Base-by-base conservation (phyloP, 2,113 vertebrate genomes). In the Atlantisia rogersi region DNA sequence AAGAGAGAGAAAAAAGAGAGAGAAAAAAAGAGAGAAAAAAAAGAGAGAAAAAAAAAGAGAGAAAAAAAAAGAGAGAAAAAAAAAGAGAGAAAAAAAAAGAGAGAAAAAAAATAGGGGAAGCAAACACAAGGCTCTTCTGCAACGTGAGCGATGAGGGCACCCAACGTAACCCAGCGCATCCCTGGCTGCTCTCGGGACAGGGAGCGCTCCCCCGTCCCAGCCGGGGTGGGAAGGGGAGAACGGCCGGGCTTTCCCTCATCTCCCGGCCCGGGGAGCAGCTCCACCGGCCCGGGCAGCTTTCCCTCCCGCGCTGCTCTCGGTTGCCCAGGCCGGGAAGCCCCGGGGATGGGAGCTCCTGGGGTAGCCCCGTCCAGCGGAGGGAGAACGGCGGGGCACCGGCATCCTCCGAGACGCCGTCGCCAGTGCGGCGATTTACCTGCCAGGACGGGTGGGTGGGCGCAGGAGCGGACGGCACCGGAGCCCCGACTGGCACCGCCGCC, bases 201-300 rank as follows among this genome's bases (percentile, higher is more conserved):
- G 37, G 25, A 53, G 62, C 3, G 53, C 0, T 17, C 31, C 48
- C 20, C 17, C 3, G 24, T 0, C 10, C 22, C 55, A 3, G 86
- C 3, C 19, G 21, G 56, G 19, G 12, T 20, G 81, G 53, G 39
- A 42, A 39, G 20, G 4, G 31, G 24, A 2, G 3, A 26, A 32
- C 8, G 22, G 12, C 18, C 14, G 15, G 44, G 56, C 20, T 25
- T 48, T 37, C 13, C 35, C 35, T 26, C 21, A 12, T 13, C 2
- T 2, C 7, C 6, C 3, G 6, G 25, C 52, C 22, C 25, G 3
- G 16, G 70, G 42, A 59, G 24, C 46, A 7, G 11, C n/a, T 24
- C 53, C 37, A 5, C 19, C 12, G 22, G 13, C 75, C 37, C 37
- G 53, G 28, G 32, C 32, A 10, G 39, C 7, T 3, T 20, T 26